phyloP scores from a whole-genome alignment of 2,113 vertebrate genomes.

The Chloropsis cyanopogon region DNA sequence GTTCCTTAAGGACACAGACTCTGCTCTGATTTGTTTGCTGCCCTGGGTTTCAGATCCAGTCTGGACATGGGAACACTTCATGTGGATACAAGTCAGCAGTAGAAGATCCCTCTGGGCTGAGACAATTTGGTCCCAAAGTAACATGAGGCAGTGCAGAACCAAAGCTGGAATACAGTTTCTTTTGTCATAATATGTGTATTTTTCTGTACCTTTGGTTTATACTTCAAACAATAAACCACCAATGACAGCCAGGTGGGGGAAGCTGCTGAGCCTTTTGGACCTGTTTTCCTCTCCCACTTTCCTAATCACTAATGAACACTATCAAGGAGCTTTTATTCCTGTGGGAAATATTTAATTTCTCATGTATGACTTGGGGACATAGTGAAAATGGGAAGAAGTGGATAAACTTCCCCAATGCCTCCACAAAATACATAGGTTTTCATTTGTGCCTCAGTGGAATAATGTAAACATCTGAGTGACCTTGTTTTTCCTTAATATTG shows the following conservation, averaged over 20 bases:
- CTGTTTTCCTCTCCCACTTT: background rate
- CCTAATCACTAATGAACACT: background rate
- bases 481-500: background rate
- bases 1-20: background rate
- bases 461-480: background rate
- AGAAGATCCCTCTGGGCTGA: background rate
- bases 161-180: background rate
- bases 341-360: background rate
- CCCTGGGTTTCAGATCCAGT: background rate
- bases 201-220: background rate
- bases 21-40: background rate
- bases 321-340: background rate
- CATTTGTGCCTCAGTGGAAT: background rate
- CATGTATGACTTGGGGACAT: background rate
- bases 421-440: accelerated
- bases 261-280: background rate
- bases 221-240: background rate
- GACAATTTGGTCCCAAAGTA: background rate
- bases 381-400: background rate
- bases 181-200: background rate
- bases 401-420: background rate
- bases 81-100: background rate
- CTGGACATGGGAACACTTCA: background rate
- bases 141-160: background rate
- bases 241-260: background rate